These are phyloP conservation scores for Pipistrellus pygmaeus DNA, from an alignment of 2,797 vertebrate genomes.

Conservation along the genomic window DNA sequence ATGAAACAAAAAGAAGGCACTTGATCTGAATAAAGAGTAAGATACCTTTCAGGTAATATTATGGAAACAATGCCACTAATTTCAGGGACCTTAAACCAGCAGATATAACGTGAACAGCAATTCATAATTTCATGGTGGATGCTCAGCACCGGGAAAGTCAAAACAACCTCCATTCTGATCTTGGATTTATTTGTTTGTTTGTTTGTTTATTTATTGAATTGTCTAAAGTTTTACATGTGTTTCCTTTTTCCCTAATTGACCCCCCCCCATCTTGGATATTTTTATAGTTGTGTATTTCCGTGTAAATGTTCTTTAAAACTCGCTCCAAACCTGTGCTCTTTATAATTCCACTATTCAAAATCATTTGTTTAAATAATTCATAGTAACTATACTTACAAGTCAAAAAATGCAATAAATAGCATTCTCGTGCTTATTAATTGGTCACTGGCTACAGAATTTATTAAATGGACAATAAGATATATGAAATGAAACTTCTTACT, in stretches of 20 bases:
- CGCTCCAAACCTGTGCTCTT: background rate
- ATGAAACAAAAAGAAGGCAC: background rate
- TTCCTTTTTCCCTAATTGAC: too few species aligned
- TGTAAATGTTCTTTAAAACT: background rate
- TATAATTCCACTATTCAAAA: background rate
- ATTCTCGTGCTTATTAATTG: background rate
- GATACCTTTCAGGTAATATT: background rate
- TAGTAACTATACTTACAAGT: background rate
- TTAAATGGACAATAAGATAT: background rate
- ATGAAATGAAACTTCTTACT: slow-evolving; percentile 21
- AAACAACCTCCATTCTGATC: background rate
- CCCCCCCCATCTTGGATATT: background rate
- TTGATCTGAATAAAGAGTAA: background rate
- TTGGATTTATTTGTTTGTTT: background rate
- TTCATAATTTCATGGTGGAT: background rate
- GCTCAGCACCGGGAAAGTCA: background rate
- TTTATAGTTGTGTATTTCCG: background rate
- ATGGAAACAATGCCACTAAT: background rate
- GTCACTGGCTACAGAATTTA: background rate
- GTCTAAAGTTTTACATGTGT: too few species aligned
- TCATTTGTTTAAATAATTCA: background rate
- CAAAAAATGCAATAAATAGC: background rate
- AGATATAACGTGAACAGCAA: background rate
- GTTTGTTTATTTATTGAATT: too few species aligned
- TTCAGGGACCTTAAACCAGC: background rate